Evolutionary conservation across 2,113 vertebrate species (phyloP).

Genomic region (Embiotoca jacksoni): DNA sequence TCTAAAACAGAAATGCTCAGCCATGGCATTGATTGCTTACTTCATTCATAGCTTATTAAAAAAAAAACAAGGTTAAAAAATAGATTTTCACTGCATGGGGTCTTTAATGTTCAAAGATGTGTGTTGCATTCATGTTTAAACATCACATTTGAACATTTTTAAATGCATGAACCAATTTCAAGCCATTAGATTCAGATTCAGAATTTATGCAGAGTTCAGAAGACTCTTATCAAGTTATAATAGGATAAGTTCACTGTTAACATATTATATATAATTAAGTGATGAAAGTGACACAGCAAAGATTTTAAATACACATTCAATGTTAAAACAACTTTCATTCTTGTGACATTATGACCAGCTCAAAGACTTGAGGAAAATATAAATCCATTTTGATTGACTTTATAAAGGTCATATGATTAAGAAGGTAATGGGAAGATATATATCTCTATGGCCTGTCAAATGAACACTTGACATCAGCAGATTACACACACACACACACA

Average conservation of each 20-base stretch:
- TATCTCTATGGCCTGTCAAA: slow-evolving; percentile 57
- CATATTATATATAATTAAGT: slow-evolving; percentile 3
- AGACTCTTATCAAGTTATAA: not conserved
- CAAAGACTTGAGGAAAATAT: slow-evolving; percentile 33
- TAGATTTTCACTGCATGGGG: too few species aligned
- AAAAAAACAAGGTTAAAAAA: too few species aligned
- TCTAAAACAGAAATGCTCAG: too few species aligned
- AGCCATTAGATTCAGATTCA: not conserved
- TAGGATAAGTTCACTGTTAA: not conserved
- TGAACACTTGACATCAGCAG: slow-evolving; percentile 58
- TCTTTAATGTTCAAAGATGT: slow-evolving; percentile 7
- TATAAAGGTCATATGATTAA: slow-evolving; percentile 72
- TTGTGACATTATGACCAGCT: slow-evolving; percentile 24
- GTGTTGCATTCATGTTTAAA: slow-evolving; percentile 16
- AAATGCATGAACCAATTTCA: not conserved
- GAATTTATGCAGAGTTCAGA: slow-evolving; percentile 11
- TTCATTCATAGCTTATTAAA: too few species aligned
- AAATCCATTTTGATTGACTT: slow-evolving; percentile 65
- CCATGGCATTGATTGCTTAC: too few species aligned
- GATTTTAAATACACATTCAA: slow-evolving; percentile 42
- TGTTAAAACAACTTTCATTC: slow-evolving; percentile 21
- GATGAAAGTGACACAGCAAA: not conserved
- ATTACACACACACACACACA: slow-evolving; percentile 20
- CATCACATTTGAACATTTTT: slow-evolving; percentile 16
- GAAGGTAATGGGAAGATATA: slow-evolving; percentile 59